A percentile compares a stretch with the other conserved stretches of the same genome.
phyloP scores from a whole-genome alignment of 2,113 vertebrate genomes.

The Thryonomys swinderianus region DNA sequence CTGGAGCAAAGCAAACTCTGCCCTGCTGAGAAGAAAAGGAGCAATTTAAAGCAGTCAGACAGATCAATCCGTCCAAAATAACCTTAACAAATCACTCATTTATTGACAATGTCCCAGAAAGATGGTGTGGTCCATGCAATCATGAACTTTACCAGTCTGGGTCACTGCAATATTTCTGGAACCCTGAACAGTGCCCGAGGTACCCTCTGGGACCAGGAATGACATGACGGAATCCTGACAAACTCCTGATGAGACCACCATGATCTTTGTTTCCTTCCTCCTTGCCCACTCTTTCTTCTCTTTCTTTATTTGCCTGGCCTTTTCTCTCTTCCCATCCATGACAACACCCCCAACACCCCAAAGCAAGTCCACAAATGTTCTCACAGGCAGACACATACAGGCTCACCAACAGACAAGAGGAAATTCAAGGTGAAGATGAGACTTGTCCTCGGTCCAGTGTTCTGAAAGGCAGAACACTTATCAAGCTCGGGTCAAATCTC shows the following conservation, averaged over 20 bases:
- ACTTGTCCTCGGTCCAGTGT: neutral
- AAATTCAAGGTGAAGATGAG: neutral
- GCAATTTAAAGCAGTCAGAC: neutral
- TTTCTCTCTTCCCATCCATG: neutral
- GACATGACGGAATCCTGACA: fast-evolving
- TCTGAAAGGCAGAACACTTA: neutral
- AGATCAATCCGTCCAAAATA: neutral
- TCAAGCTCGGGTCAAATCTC: neutral
- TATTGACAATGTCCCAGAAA: neutral
- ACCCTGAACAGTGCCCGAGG: neutral
- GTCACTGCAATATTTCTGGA: neutral
- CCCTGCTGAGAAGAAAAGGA: neutral
- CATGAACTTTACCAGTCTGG: neutral
- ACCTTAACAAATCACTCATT: neutral
- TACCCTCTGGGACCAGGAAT: neutral
- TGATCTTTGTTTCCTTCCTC: neutral
- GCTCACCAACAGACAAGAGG: neutral
- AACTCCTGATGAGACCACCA: neutral
- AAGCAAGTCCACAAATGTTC: neutral
- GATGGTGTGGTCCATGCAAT: neutral
- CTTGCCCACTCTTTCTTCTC: neutral
- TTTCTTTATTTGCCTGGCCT: neutral
- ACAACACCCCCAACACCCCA: neutral
- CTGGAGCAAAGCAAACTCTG: neutral
- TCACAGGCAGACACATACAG: neutral